Evolutionary conservation across 2,113 vertebrate species (phyloP), one percentile per base, ranked within the genome.

Genomic region (Brachionichthys hirsutus): DNA sequence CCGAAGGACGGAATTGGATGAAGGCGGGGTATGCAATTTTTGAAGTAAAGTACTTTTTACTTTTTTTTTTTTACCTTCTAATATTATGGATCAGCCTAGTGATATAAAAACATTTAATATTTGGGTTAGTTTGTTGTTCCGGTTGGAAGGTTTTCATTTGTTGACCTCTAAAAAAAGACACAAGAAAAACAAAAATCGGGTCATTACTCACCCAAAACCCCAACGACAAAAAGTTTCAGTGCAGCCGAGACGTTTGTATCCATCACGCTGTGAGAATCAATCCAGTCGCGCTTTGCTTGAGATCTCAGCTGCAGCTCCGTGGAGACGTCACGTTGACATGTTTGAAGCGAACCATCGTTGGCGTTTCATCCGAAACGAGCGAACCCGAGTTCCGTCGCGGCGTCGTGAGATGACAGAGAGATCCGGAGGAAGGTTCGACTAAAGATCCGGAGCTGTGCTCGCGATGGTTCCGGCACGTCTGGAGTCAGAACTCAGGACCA

Each of bases 191-290:
- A 16, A 41, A n/a, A n/a, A n/a, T n/a, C n/a, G n/a, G n/a, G 12
- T 6, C 8, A 35, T 24, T 30, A 89, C 89, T 89, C 64, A 91
- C 89, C 85, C 49, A 90, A 61, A 76, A 89, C 50, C 35, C 80
- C 85, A 18, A 88, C 53, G 34, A 81, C 34, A 56, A 87, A 89
- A 88, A 91, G 86, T 89, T 90, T 88, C 41, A 87, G 52, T 14
- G 70, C 68, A n/a, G 65, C 53, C 38, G 65, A 47, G 50, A 64
- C 77, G 73, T 87, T 78, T 72, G 74, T 73, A 81, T 89, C 88
- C 89, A 91, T 91, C 82, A 77, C 78, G 76, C 67, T 63, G 73
- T 13, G 16, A 66, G 62, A 54, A 76, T 67, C 66, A 54, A 76
- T 67, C 66, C 70, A 59, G 61, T 55, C 70, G 14, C 55, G 62